These are phyloP conservation scores for Platyrinchus mystaceus DNA, from an alignment of 2,797 vertebrate species.

Conservation along the genomic window DNA sequence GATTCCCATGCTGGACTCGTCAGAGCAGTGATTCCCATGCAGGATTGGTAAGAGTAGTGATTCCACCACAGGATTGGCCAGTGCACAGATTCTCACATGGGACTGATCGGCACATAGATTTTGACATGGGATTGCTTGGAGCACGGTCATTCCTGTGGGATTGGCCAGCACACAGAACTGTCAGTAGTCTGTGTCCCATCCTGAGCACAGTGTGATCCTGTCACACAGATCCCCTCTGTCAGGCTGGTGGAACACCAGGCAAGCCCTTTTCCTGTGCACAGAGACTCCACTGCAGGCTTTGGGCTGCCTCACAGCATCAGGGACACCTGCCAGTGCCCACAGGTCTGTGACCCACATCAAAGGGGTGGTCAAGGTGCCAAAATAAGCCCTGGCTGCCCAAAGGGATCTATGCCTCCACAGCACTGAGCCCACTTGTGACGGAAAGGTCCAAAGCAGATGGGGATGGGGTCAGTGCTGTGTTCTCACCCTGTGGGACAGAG, in stretches of 20 bases:
- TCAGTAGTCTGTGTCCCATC: neutral
- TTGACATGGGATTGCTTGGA: neutral
- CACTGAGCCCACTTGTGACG: neutral
- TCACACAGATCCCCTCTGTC: neutral
- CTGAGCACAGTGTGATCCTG: neutral
- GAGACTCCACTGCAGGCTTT: neutral
- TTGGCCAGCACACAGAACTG: neutral
- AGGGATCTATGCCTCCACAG: neutral
- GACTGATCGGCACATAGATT: neutral
- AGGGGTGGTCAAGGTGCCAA: neutral
- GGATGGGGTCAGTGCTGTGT: neutral
- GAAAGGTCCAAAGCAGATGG: neutral
- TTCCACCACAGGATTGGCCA: neutral
- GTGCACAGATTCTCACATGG: accelerated
- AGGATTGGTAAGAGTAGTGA: neutral
- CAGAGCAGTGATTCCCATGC: neutral
- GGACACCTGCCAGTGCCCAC: neutral
- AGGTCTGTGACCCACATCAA: neutral
- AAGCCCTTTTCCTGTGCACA: neutral
- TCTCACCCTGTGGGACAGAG: accelerated
- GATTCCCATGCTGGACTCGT: neutral
- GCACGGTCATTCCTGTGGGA: accelerated
- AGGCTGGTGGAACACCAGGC: neutral
- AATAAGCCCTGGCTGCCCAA: neutral
- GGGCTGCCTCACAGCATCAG: neutral